Conservation (phyloP, 2,888 invertebrate genomes). For the Pseudococcus longispinus region DNA sequence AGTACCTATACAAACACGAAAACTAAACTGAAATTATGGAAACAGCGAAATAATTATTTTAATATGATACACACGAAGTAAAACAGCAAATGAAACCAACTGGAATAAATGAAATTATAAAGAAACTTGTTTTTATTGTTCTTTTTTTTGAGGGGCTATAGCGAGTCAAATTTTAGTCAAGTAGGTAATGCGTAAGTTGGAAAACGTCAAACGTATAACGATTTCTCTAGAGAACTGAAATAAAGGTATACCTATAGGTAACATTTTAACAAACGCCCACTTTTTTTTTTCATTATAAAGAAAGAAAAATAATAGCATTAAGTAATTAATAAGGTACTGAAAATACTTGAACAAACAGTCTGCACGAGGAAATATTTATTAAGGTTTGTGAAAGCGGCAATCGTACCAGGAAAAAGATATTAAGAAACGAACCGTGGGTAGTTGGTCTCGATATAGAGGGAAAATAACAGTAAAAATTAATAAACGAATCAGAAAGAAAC, state of each 20-base stretch:
- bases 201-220: background rate
- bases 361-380: background rate
- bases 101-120: background rate
- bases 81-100: background rate
- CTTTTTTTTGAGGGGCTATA: background rate
- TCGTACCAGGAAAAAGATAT: background rate
- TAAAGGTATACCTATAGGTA: background rate
- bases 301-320: background rate
- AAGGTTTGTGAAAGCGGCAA: background rate
- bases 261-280: background rate
- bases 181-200: background rate
- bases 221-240: background rate
- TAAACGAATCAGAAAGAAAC: background rate
- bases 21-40: too few species aligned
- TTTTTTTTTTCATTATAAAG: background rate
- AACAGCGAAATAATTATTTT: background rate
- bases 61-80: background rate
- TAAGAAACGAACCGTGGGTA: background rate
- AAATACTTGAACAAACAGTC: background rate
- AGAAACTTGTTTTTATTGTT: background rate
- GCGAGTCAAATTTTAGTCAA: background rate
- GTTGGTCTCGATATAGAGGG: background rate
- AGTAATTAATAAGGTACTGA: background rate
- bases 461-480: background rate
- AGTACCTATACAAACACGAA: too few species aligned